These are phyloP conservation scores for Boloria euphrosyne DNA, from an alignment of 2,888 invertebrate genomes.

Conservation along the genomic window DNA sequence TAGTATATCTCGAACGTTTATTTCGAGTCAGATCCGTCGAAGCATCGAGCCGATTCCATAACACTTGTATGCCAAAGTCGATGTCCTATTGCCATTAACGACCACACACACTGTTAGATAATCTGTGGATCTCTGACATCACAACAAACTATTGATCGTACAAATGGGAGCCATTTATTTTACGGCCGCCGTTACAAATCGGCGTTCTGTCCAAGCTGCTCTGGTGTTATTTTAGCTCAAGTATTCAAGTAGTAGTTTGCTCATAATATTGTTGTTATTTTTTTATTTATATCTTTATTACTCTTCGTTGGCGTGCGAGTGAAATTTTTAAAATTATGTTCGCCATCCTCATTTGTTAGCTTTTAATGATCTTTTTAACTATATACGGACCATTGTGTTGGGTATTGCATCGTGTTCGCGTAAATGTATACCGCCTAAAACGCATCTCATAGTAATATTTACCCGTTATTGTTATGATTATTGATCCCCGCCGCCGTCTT, in stretches of 20 bases:
- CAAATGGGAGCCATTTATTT: conserved; percentile 75
- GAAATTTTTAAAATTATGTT: conserved; percentile 64
- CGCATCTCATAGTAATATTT: conserved; percentile 33
- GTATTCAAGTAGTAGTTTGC: conserved; percentile 77
- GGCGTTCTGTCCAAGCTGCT: conserved; percentile 76
- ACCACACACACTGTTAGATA: conserved; percentile 52
- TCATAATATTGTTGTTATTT: conserved; percentile 74
- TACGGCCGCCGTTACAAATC: conserved; percentile 49
- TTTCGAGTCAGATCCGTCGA: conserved; percentile 41
- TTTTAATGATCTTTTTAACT: conserved; percentile 55
- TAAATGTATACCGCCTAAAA: conserved; percentile 32
- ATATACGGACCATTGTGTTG: conserved; percentile 56
- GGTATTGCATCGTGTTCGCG: conserved; percentile 52
- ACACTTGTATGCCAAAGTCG: conserved; percentile 79
- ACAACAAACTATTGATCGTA: conserved; percentile 76
- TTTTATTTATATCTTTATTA: conserved; percentile 56
- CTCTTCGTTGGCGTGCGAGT: conserved; percentile 62
- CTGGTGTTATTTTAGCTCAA: conserved; percentile 78
- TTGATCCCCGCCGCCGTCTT: conserved; percentile 30
- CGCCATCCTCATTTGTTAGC: conserved; percentile 70
- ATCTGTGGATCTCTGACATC: conserved; percentile 74
- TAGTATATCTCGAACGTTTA: conserved; percentile 51
- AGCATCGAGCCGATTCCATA: conserved; percentile 48
- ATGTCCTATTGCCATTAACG: conserved; percentile 75
- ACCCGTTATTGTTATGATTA: conserved; percentile 16